phyloP scores from a whole-genome alignment of 2,888 invertebrate species.

The Cosmia trapezina region DNA sequence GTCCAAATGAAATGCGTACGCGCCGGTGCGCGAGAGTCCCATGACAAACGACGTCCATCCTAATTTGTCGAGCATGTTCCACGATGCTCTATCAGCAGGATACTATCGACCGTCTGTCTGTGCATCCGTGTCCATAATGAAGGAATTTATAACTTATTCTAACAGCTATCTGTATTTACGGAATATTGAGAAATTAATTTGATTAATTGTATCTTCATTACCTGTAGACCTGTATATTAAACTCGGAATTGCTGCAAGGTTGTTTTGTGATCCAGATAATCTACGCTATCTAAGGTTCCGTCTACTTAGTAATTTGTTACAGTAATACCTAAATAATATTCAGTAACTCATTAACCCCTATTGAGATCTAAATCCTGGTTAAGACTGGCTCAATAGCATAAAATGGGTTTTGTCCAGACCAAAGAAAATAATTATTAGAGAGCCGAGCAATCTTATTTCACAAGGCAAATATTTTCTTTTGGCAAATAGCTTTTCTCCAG shows the following conservation, averaged over 20 bases:
- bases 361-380: not conserved
- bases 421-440: not conserved
- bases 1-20: constrained; percentile 75
- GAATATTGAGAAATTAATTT: constrained; percentile 53
- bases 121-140: constrained; percentile 62
- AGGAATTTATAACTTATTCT: constrained; percentile 73
- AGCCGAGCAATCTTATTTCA: not conserved
- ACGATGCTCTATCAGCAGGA: constrained; percentile 80
- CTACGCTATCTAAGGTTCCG: not conserved
- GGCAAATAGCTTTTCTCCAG: constrained; percentile 13
- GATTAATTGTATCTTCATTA: constrained; percentile 50
- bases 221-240: constrained; percentile 9
- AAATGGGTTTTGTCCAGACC: not conserved
- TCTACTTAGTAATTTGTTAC: not conserved
- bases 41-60: constrained; percentile 84
- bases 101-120: constrained; percentile 64
- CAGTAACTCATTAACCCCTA: not conserved
- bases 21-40: constrained; percentile 57
- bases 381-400: no score
- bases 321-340: not conserved
- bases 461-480: not conserved
- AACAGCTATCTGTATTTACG: constrained; percentile 53
- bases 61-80: constrained; percentile 84
- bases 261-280: constrained; percentile 42
- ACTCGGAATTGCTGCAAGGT: constrained; percentile 8